Evolutionary conservation across 2,113 vertebrate genomes (phyloP), one percentile per base, ranked within the genome.

Genomic region (Gavialis gangeticus): DNA sequence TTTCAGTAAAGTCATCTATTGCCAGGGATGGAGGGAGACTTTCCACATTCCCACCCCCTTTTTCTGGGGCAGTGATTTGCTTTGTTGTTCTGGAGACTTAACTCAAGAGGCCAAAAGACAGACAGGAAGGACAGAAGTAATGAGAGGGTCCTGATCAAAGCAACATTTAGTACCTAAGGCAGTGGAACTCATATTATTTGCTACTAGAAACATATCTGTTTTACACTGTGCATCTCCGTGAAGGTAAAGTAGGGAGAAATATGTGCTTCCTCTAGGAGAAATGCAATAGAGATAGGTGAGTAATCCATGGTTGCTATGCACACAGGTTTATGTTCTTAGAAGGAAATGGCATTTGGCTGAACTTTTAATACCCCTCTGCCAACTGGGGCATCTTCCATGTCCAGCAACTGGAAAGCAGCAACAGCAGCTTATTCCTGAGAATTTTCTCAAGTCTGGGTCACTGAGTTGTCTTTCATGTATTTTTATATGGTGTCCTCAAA

Each of bases 1-100:
- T 97, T 96, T 95, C 95, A 96, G 94, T 93, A 89, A 97, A 97
- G 97, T 97, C 96, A 6, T 95, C 96, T 88, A 71, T 37, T 92
- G 91, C 95, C 84, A 82, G 86, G 93, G 84, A 95, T 78, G 84
- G 91, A 89, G 69, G 67, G 75, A 93, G 86, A 60, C n/a, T 75
- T 86, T 57, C 12, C 55, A 85, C 30, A 58, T 11, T 37, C 16
- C 78, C 75, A 13, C 37, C 34, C 15, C 55, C 34, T 76, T 79
- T 75, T 28, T 10, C 71, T 73, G 3, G 85, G 76, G 87, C 4
- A 91, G 89, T 30, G 66, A 75, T 25, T 73, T 84, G 59, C 80
- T 89, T 55, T 69, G 81, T 28, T 22, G 66, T 79, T 91, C 66
- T 58, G 71, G 78, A 82, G 46, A 59, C 58, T 75, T 57, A 46